These are phyloP conservation scores for Paramormyrops kingsleyae DNA, from an alignment of 2,113 vertebrate species.

Conservation along the genomic window DNA sequence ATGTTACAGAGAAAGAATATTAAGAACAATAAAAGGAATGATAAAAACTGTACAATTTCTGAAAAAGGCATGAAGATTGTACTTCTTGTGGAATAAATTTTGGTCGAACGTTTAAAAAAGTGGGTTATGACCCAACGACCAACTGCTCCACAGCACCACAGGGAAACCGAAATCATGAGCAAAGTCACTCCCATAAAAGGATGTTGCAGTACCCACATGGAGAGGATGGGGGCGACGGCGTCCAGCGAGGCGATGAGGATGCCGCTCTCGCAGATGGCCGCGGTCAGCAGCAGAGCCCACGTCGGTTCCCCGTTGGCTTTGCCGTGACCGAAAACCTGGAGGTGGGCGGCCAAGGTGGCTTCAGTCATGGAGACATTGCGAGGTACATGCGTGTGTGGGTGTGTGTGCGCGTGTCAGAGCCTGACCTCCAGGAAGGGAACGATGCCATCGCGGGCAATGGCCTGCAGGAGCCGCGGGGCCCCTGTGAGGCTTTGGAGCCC, in stretches of 20 bases:
- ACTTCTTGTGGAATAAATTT: neutral
- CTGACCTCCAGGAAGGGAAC: conserved; percentile 84
- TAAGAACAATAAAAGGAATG: neutral
- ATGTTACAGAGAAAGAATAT: neutral
- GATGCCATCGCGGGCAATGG: conserved; percentile 89
- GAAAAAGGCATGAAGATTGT: neutral
- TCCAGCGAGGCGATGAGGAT: conserved; percentile 94
- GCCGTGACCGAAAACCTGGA: conserved; percentile 85
- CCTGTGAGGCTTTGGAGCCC: conserved; percentile 92
- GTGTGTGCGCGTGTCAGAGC: neutral
- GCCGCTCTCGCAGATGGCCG: conserved; percentile 85
- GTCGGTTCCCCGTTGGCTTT: conserved; percentile 94
- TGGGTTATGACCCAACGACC: neutral
- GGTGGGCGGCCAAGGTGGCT: neutral
- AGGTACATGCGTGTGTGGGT: neutral
- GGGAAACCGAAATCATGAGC: neutral
- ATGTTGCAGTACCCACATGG: conserved; percentile 71
- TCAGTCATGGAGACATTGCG: neutral
- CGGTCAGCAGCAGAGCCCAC: conserved; percentile 88
- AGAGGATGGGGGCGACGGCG: conserved; percentile 89
- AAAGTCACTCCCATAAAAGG: neutral
- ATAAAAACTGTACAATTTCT: neutral
- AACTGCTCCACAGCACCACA: neutral
- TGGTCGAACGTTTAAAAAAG: neutral
- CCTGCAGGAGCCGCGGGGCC: conserved; percentile 85